Evolutionary conservation across 2,113 vertebrate genomes (phyloP), one percentile per base, ranked within the genome.

Genomic region (Leptodactylus fuscus): DNA sequence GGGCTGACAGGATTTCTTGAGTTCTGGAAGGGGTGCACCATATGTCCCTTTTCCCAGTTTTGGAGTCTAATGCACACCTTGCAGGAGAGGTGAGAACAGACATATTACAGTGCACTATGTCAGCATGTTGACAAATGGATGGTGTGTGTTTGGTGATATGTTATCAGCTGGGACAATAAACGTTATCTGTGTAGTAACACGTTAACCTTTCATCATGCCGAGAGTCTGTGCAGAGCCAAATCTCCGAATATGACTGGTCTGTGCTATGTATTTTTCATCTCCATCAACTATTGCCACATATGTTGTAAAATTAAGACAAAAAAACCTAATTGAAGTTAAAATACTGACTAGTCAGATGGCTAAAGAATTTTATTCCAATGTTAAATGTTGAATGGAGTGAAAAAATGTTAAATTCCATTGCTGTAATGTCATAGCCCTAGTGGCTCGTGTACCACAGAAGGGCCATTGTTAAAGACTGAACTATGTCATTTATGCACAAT

Each of bases 71-170:
- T 41, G 69, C 27, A 53, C 74, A 55, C 49, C 10, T 34, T 77
- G 74, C 77, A 41, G 38, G 38, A 27, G n/a, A 81, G 78, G 78
- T 81, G 78, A 62, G 53, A 65, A 81, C 41, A 67, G 80, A 81
- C 27, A 49, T 67, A 62, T 81, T 69, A 81, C 80, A 81, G 34
- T 69, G 41, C 10, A 15, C 32, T 32, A 12, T 81, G 60, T 81
- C 60, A 69, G 38, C 2, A 9, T 81, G 80, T 46, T 81, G 78
- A 81, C 22, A 44, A 81, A 62, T 80, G 51, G 51, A 67, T 29
- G 38, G 41, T 67, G 60, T 48, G 60, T 81, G 60, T 36, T 67
- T 36, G 46, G 46, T 34, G 75, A 78, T 78, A 78, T 22, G 49
- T 55, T 78, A 78, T 78, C 75, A 55, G 75, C 49, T 36, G 49